Base-by-base conservation (phyloP, 2,113 vertebrate genomes). In the Enhydra lutris region DNA sequence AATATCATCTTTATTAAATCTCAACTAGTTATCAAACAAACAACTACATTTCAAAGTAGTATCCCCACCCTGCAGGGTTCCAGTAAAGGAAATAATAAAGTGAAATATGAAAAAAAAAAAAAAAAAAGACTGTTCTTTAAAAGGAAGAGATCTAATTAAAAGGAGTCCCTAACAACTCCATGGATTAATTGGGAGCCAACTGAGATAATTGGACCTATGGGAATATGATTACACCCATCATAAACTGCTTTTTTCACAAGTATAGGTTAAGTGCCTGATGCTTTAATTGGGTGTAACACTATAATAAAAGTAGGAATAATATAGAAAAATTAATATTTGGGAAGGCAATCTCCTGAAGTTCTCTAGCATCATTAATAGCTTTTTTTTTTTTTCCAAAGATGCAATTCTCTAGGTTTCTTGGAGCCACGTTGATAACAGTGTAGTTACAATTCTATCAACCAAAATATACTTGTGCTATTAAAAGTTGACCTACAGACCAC, bases 121-220 rank as follows among this genome's bases (percentile, higher is more conserved):
- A 97, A 98, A 98, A 97, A 97, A 98, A 98, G 97, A 97, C 96
- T 98, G 84, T 98, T 98, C 98, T 98, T 98, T 98, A 92, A 98
- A 94, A 98, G 97, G 98, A 99, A 99, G 96, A 99, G 98, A 99
- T 99, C 98, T 99, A 99, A 99, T 99, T 99, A 99, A 99, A 99
- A 99, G 97, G 98, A 99, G 98, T 99, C 98, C 99, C 99, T 99
- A 99, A 99, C 99, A 99, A 99, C 99, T 99, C 99, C 99, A 99
- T 99, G 99, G 99, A 99, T 99, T 99, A 99, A 99, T 99, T 99
- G 99, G 99, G 98, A 99, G 98, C 99, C 99, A 99, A 99, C 99
- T 98, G 99, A 99, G 99, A 99, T 99, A 99, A 99, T 99, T 99
- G 99, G 99, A 99, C 99, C 99, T 99, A 99, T 99, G 99, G 99